Evolutionary conservation across 2,888 invertebrate genomes (phyloP), one percentile per base, ranked within the genome.

Genomic region (Chymomyza procnemis): DNA sequence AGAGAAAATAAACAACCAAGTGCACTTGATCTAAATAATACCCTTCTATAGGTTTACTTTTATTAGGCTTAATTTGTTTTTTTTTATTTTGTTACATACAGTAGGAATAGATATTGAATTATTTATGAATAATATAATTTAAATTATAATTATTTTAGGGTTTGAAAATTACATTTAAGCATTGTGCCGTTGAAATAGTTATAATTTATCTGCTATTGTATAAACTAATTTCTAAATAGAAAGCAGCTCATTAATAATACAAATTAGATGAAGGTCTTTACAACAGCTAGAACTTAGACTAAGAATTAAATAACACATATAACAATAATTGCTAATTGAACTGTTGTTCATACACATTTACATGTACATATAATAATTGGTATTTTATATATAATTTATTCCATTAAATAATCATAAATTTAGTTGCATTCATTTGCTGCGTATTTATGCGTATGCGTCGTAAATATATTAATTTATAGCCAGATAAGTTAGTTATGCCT

Each of bases 221-320:
- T 48, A 71, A 34, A 50, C 47, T 62, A 66, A 55, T 63, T 61
- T 62, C 18, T 62, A 64, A 59, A 41, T 47, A 48, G 14, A 21
- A 18, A 18, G 26, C 18, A 26, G 30, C 4, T 56, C n/a, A 18
- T 19, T 22, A 14, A 14, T 30, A n/a, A 56, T 22, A 56, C 14
- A 56, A 52, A 47, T 61, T 74, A 67, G 76, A 73, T 61, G 56
- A 61, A 67, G 66, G 62, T 71, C 74, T 74, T 60, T 65, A 76
- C 60, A 60, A 57, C 34, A 73, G 34, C 72, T 72, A 79, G 70
- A 73, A 66, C 79, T 80, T 79, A 73, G 58, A 69, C 73, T 80
- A 76, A 65, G 79, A 79, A 76, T 72, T 77, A 74, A 74, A 71
- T 63, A 71, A 75, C 80, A 85, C 71, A 75, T 82, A 70, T 82